These are phyloP conservation scores for Acromyrmex heyeri DNA, from an alignment of 1,140 invertebrate genomes.

Conservation along the genomic window DNA sequence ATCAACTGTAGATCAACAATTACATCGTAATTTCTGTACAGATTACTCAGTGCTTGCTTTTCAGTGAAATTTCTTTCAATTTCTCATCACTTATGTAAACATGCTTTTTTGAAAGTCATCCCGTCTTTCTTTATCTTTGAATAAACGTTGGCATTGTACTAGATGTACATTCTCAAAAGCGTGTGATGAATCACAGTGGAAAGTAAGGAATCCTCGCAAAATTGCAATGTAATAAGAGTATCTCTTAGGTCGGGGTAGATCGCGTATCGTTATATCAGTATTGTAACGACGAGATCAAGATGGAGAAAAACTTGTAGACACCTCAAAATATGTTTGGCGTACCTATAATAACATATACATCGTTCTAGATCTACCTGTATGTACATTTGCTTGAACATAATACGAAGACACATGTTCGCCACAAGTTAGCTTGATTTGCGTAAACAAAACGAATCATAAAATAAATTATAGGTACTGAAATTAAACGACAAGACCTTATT, in stretches of 20 bases:
- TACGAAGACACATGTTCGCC: conserved; percentile 15
- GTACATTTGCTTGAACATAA: conserved; percentile 53
- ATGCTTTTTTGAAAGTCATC: neutral
- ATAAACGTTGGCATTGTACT: neutral
- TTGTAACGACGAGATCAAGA: conserved; percentile 44
- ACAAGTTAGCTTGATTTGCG: conserved; percentile 47
- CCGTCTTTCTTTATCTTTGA: neutral
- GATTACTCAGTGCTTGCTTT: conserved; percentile 61
- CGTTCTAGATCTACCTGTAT: conserved; percentile 49
- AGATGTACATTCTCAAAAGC: conserved; percentile 8
- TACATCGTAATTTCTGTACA: conserved; percentile 4
- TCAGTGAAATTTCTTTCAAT: neutral
- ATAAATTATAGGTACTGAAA: conserved; percentile 47
- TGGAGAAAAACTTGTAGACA: conserved; percentile 14
- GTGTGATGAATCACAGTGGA: conserved; percentile 12
- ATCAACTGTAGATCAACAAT: conserved; percentile 29
- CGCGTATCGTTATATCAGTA: conserved; percentile 38
- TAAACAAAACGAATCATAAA: conserved; percentile 36
- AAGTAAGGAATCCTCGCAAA: conserved; percentile 24
- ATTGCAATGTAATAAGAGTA: conserved; percentile 40
- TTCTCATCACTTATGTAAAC: neutral
- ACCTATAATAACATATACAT: conserved; percentile 35
- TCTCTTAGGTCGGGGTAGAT: conserved; percentile 40
- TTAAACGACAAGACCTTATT: conserved; percentile 34
- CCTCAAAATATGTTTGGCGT: conserved; percentile 34